Percentiles rank a stretch among this genome's conserved stretches.
phyloP scores from a whole-genome alignment of 30 jellyfish, hydroid and myxozoan genomes.

The Pseudorhiza aurosa region DNA sequence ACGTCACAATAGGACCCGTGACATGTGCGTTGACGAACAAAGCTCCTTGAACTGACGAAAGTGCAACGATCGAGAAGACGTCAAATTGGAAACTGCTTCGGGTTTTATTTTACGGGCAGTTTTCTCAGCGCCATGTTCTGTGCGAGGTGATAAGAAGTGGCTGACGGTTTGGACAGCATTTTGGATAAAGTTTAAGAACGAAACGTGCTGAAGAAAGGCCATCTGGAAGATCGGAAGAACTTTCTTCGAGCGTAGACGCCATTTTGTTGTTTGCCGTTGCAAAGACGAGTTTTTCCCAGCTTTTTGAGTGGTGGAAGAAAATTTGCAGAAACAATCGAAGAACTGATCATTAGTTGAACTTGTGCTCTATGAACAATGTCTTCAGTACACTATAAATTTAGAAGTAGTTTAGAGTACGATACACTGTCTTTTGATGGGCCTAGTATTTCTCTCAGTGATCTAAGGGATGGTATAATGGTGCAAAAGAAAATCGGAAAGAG shows the following conservation, averaged over 20 bases:
- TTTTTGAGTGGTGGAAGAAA: not conserved
- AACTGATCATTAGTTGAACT: slow-evolving; percentile 19
- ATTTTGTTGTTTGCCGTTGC: not conserved
- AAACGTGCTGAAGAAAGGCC: no score
- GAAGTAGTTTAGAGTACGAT: slow-evolving; percentile 97
- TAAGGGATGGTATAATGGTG: slow-evolving; percentile 89
- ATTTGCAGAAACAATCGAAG: not conserved
- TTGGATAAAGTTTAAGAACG: no score
- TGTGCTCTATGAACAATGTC: slow-evolving; percentile 81
- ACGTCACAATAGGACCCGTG: no score
- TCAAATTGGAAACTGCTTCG: no score
- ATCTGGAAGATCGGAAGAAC: no score
- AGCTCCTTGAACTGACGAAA: no score
- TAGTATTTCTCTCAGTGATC: slow-evolving; percentile 89
- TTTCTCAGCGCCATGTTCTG: no score
- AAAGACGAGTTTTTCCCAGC: not conserved
- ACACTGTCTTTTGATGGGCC: slow-evolving; percentile 97
- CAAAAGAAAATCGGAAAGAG: slow-evolving; percentile 92
- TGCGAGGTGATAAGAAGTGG: no score
- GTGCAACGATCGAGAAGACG: no score
- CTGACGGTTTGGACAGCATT: no score
- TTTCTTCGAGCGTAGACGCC: not conserved
- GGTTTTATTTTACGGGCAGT: no score
- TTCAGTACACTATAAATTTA: slow-evolving; percentile 96
- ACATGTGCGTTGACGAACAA: no score